Base-by-base conservation (phyloP, 2,888 invertebrate genomes). In the Exocentrus adspersus region DNA sequence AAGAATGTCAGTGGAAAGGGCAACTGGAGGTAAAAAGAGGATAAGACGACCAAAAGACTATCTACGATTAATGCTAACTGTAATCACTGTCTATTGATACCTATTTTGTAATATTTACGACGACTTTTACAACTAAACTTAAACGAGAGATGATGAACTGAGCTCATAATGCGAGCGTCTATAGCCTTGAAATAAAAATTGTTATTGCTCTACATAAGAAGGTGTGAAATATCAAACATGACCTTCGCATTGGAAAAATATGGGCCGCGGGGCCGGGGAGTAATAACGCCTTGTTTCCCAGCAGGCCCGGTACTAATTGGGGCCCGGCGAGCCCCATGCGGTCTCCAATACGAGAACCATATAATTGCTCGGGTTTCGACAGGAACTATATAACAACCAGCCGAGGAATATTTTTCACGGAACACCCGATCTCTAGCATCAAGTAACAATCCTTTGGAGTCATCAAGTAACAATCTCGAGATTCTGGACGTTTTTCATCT, bases 241-340 rank as follows among this genome's bases (percentile, higher is more conserved):
- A 12, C 43, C 48, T 50, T 54, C 28, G 42, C 5, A 32, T 50
- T 17, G 51, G 32, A 46, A 42, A 58, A 28, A 28, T 37, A 58
- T 16, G 53, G 19, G 28, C 32, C 14, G 30, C 28, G 43, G 20
- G 59, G 58, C 60, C 58, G 37, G 56, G 58, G 67, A 61, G 66
- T 65, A 52, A 75, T 80, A 80, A 80, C 80, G 79, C 78, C 80
- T 79, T 81, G 81, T 81, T 77, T 81, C 82, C 69, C 82, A 81
- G 81, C 82, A 75, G 80, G 81, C 72, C 77, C 76, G 73, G 73
- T 77, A 80, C 82, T 82, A 82, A 82, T 82, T 82, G 82, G 82
- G 80, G 79, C 71, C 68, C 69, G 70, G 65, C 60, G 70, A 71
- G 69, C 72, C 75, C 71, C 76, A 72, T 72, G 71, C 69, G 62